Conservation (phyloP, 2,797 vertebrate genomes). For the Falco peregrinus region DNA sequence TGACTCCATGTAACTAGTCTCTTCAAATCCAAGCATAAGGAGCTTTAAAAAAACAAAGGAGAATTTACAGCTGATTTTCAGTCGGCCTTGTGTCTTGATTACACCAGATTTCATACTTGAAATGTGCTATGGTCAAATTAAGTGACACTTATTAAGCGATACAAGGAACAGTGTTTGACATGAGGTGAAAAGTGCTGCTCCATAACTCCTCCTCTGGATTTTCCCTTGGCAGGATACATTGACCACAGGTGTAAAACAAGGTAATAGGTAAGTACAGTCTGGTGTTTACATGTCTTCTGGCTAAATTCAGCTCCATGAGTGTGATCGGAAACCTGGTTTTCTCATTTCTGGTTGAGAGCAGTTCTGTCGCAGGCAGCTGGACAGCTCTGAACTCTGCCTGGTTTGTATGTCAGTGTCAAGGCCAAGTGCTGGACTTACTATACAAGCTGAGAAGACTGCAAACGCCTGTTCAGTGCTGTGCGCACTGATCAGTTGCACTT, state of each 20-base stretch:
- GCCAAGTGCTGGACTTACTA: neutral
- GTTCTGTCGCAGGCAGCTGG: neutral
- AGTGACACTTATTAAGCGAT: neutral
- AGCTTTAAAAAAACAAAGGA: neutral
- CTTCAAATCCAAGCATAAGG: neutral
- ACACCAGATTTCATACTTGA: neutral
- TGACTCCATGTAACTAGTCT: neutral
- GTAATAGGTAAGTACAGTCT: neutral
- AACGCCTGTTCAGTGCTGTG: fast-evolving
- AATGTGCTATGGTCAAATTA: neutral
- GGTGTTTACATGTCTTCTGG: neutral
- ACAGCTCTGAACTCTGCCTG: neutral
- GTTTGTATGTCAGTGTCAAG: neutral
- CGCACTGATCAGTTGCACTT: neutral
- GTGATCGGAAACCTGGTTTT: neutral
- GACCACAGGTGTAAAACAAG: neutral
- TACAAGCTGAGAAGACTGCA: neutral
- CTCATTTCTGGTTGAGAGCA: neutral
- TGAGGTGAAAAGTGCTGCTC: neutral
- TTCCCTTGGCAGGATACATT: neutral
- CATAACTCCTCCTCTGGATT: neutral
- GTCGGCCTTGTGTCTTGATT: neutral
- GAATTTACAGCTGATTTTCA: neutral
- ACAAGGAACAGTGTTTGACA: neutral
- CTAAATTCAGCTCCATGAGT: neutral